Base-by-base conservation (phyloP, 2,113 vertebrate genomes). In the Callaeas wilsoni region DNA sequence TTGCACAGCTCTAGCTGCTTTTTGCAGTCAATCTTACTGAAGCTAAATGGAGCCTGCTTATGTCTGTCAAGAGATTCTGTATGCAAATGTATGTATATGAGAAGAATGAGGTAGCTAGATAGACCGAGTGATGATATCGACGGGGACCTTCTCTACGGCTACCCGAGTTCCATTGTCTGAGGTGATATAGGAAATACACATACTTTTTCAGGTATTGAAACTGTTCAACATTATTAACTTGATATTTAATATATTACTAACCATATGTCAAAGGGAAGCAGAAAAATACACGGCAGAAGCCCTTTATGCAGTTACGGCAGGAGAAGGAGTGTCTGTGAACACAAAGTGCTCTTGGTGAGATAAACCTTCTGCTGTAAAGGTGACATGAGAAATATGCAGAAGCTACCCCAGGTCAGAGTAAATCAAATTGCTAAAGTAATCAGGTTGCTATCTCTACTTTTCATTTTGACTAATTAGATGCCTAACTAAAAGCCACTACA, bases 381-480 rank as follows among this genome's bases (percentile, higher is more conserved):
- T 94, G 79, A 55, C 32, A 12, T 84, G 52, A 83, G 81, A 94
- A 88, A 79, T 68, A 60, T 49, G 29, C 60, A 44, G 74, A 69
- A 76, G 64, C 59, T 88, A 59, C n/a, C 65, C 60, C 82, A 53
- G 41, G 67, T 89, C 71, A 78, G 59, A 71, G 69, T 90, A 96
- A 97, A 93, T 91, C 52, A 95, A 92, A 91, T 59, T 95, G 87
- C 81, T 88, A 60, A 65, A 89, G 62, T 53, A 84, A 80, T 76
- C 78, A 76, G 25, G 47, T 79, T 86, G 77, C 39, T 64, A 67
- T 84, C 62, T 77, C 90, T 84, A 10, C 13, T 96, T 91, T 92
- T 92, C 92, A 64, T 90, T 96, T 89, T 83, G 92, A 83, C 73
- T 97, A 94, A 94, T 97, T 85, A 96, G 96, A 95, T 94, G 86